phyloP scores from a whole-genome alignment of 2,888 invertebrate species.

The Pantelozetes paolii region DNA sequence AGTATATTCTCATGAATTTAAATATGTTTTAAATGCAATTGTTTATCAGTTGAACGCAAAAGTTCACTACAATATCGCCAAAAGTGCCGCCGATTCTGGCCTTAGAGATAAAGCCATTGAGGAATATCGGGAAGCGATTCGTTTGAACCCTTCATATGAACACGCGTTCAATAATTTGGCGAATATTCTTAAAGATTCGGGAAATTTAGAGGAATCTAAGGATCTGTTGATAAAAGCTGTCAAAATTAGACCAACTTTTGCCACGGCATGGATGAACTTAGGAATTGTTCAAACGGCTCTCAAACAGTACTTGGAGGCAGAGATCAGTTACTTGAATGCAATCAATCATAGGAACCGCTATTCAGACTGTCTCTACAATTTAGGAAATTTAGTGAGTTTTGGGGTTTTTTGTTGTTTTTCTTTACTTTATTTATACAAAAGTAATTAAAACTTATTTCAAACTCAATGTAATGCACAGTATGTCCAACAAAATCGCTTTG shows the following conservation, averaged over 20 bases:
- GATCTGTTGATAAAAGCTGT: slow-evolving; percentile 68
- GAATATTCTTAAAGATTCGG: slow-evolving; percentile 71
- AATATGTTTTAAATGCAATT: too few species aligned
- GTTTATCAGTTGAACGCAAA: slow-evolving; percentile 45
- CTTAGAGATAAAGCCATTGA: slow-evolving; percentile 63
- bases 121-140: slow-evolving; percentile 74
- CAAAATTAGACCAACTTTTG: slow-evolving; percentile 71
- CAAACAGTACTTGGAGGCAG: slow-evolving; percentile 66
- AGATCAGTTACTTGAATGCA: slow-evolving; percentile 73
- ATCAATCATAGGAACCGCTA: slow-evolving; percentile 70
- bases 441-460: slow-evolving; percentile 33
- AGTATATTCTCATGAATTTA: slow-evolving; percentile 1
- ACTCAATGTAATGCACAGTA: too few species aligned
- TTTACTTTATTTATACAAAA: too few species aligned
- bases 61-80: slow-evolving; percentile 82
- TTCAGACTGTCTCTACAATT: slow-evolving; percentile 88
- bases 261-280: slow-evolving; percentile 97
- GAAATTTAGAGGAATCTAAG: slow-evolving; percentile 67
- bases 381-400: slow-evolving; percentile 76
- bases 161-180: slow-evolving; percentile 92
- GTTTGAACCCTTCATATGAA: slow-evolving; percentile 73
- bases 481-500: slow-evolving; percentile 67
- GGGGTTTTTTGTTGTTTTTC: slow-evolving; percentile 10
- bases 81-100: slow-evolving; percentile 72
- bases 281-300: slow-evolving; percentile 81